Base-by-base conservation (phyloP, 1,140 invertebrate species). In the Mizuhopecten yessoensis region DNA sequence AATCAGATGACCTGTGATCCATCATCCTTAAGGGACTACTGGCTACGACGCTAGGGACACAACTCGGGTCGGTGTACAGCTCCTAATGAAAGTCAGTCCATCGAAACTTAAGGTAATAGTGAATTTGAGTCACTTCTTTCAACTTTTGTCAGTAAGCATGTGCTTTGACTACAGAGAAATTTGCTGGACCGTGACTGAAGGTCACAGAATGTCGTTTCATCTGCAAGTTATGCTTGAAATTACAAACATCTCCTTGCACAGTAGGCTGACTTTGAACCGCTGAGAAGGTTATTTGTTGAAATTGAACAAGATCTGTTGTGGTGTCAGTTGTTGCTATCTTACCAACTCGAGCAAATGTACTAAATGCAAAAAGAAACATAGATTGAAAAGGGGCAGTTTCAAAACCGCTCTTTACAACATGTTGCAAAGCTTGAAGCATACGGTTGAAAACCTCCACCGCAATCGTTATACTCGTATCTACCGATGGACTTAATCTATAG, bases 321-420 rank as follows among this genome's bases (percentile, higher is more conserved):
- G 10, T 87, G 3, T 33, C 29, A 39, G 29, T 36, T 17, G 29
- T 36, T 23, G 34, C 29, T 9, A 90, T 87, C 36, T 90, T 86
- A 33, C 89, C 89, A 17, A 90, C 2, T 10, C 86, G 75, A 33
- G 87, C 33, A 34, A 90, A 90, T 17, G 86, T 86, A 90, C 86
- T 57, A 20, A 57, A 57, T 3, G 45, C 45, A 57, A 57, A 57
- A 15, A 57, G 45, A 23, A 57, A 57, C 86, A 90, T 90, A 7
- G 86, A 36, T 87, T 87, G 86, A 29, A 90, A 45, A 13, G 86
- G 15, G 13, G 9, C n/a, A 20, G 17, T 13, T 29, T 33, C 20
- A 86, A 86, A 89, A 9, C 1, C 17, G 17, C 33, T 86, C 17
- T 17, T 7, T 1, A 7, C 34, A 23, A 34, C 34, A 34, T 36